These are phyloP conservation scores for Synodontis membranacea DNA, from an alignment of 2,113 vertebrate species.

Conservation along the genomic window DNA sequence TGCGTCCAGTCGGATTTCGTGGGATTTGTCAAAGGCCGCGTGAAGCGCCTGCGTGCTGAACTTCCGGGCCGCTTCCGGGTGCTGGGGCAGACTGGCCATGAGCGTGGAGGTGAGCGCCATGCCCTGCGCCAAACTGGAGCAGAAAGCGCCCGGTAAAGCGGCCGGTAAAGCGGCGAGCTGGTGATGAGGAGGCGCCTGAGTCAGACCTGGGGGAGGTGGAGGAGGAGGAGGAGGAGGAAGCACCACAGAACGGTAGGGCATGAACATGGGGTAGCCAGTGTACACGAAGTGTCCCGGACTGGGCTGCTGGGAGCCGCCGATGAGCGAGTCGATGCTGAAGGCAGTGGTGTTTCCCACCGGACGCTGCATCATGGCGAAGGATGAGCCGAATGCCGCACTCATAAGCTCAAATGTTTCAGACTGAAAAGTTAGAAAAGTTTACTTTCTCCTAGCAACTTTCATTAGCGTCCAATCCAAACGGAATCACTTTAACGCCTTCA, in stretches of 20 bases:
- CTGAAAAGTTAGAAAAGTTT: neutral
- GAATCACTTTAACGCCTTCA: neutral
- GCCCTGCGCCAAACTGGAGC: constrained; percentile 89
- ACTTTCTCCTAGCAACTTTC: neutral
- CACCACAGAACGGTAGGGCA: constrained; percentile 93
- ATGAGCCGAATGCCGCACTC: constrained; percentile 84
- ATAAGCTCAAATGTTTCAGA: constrained; percentile 68
- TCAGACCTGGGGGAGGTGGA: constrained; percentile 78
- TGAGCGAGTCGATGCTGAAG: constrained; percentile 95
- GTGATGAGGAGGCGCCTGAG: constrained; percentile 74
- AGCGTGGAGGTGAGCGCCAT: constrained; percentile 94
- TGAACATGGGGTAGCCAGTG: constrained; percentile 95
- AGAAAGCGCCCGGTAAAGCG: constrained; percentile 85
- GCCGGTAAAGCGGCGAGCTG: constrained; percentile 83
- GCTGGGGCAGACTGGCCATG: constrained; percentile 90
- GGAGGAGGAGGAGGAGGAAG: constrained; percentile 89
- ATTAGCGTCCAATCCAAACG: neutral
- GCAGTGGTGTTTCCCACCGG: constrained; percentile 90
- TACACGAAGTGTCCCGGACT: constrained; percentile 90
- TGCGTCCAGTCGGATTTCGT: constrained; percentile 77
- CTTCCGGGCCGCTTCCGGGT: constrained; percentile 86
- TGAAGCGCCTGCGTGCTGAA: constrained; percentile 81
- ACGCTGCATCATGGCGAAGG: constrained; percentile 96
- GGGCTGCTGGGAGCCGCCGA: constrained; percentile 87
- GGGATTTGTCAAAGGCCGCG: constrained; percentile 82